phyloP scores from a whole-genome alignment of 2,888 invertebrate genomes.

The Dryobotodes eremita region DNA sequence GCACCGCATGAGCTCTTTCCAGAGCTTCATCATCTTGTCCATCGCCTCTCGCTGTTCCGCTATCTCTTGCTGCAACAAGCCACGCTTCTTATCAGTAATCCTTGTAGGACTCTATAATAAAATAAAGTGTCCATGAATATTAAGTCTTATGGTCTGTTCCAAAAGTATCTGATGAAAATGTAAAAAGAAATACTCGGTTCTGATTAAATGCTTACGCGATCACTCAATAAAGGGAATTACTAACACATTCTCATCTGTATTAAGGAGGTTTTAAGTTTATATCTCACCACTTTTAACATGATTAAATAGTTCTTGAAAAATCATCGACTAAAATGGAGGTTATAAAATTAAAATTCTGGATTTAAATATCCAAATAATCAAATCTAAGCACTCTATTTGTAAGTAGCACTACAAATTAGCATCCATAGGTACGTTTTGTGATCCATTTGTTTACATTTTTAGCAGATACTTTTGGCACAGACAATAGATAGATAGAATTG shows the following conservation, averaged over 20 bases:
- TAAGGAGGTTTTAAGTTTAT: neutral
- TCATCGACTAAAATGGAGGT: neutral
- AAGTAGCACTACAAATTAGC: neutral
- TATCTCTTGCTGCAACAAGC: slow-evolving; percentile 83
- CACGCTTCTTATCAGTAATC: slow-evolving; percentile 25
- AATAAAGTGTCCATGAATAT: slow-evolving; percentile 12
- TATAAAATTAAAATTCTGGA: neutral
- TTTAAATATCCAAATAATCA: neutral
- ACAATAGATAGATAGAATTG: neutral
- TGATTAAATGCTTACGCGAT: neutral
- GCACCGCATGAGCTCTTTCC: slow-evolving; percentile 88
- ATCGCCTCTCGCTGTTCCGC: slow-evolving; percentile 87
- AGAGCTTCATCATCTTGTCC: slow-evolving; percentile 89
- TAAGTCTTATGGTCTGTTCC: neutral
- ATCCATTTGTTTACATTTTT: neutral
- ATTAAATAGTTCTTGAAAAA: neutral
- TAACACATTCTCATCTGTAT: neutral
- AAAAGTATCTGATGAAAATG: neutral
- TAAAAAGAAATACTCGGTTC: neutral
- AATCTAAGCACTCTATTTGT: neutral
- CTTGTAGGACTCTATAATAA: slow-evolving; percentile 1
- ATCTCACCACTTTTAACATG: neutral
- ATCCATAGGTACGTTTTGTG: neutral
- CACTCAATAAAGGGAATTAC: neutral
- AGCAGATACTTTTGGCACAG: neutral